Conservation (phyloP, 2,113 vertebrate species). For the Cettia cetti region DNA sequence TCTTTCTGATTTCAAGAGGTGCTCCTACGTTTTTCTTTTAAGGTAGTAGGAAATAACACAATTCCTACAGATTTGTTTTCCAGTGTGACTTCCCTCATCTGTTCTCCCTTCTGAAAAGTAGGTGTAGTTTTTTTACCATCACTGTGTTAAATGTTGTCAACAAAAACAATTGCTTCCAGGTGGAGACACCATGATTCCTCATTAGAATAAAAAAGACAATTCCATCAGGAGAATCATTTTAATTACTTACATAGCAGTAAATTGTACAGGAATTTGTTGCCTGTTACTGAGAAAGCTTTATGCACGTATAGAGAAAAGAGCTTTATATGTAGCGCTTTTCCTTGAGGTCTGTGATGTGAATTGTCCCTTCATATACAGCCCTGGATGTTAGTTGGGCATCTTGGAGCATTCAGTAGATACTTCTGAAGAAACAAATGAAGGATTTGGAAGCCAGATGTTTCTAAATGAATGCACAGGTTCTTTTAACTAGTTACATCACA, state of each 20-base stretch:
- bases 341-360: background rate
- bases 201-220: background rate
- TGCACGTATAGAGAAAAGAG: fast-evolving
- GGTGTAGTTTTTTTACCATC: background rate
- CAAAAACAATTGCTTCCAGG: background rate
- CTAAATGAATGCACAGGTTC: background rate
- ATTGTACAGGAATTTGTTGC: background rate
- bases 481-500: background rate
- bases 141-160: background rate
- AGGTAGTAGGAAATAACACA: background rate
- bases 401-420: background rate
- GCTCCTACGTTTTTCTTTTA: background rate
- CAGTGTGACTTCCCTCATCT: background rate
- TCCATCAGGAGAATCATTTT: background rate
- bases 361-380: background rate
- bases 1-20: background rate
- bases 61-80: background rate
- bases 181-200: background rate
- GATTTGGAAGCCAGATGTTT: background rate
- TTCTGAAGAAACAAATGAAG: background rate
- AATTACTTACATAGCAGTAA: background rate
- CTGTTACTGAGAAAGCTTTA: background rate
- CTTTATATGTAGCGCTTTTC: background rate
- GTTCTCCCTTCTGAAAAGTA: background rate
- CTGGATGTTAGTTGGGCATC: background rate